phyloP scores from a whole-genome alignment of 1,140 invertebrate genomes.

The Bombus confusus region DNA sequence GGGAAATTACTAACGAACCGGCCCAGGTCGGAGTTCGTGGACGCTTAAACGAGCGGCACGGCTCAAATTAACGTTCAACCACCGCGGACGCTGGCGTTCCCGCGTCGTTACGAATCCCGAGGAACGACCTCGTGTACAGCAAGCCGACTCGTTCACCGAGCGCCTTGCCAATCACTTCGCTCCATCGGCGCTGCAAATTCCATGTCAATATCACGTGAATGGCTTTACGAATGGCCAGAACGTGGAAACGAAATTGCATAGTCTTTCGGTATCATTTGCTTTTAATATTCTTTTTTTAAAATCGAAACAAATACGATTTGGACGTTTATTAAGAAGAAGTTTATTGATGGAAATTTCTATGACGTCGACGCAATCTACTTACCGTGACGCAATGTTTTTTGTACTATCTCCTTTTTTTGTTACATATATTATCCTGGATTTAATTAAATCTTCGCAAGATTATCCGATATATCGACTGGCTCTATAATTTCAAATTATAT shows the following conservation, averaged over 20 bases:
- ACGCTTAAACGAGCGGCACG: slow-evolving; percentile 33
- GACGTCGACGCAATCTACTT: no score
- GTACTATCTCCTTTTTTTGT: no score
- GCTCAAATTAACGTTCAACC: slow-evolving; percentile 26
- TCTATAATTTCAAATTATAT: background rate
- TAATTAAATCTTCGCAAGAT: background rate
- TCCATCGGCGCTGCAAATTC: background rate
- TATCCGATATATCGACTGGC: background rate
- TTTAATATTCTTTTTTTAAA: background rate
- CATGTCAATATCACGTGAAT: background rate
- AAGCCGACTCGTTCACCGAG: background rate
- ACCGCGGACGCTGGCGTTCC: background rate
- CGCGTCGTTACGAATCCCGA: slow-evolving; percentile 17
- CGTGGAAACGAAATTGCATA: no score
- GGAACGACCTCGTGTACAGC: slow-evolving; percentile 7
- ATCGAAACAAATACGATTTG: no score
- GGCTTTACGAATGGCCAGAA: no score
- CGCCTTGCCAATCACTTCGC: background rate
- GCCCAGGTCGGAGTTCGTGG: slow-evolving; percentile 61
- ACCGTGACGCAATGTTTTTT: no score
- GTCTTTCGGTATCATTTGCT: background rate
- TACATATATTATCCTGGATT: no score
- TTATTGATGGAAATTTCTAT: no score
- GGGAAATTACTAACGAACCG: slow-evolving; percentile 61
- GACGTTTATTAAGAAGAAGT: no score